Evolutionary conservation across 2,113 vertebrate genomes (phyloP).

Genomic region (Pimephales promelas): DNA sequence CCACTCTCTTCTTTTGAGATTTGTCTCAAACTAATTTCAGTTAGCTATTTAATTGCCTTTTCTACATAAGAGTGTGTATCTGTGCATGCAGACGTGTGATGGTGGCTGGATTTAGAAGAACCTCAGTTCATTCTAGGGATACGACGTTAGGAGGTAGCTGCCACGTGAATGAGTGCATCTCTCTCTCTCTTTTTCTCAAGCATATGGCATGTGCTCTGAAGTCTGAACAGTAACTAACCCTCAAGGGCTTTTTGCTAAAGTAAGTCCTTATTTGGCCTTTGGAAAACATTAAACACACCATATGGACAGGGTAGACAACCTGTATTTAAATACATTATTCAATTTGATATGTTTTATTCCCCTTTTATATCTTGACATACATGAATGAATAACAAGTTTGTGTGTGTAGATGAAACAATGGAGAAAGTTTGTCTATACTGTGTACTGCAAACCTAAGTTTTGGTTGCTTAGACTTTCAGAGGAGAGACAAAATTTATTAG

Average conservation of each 20-base stretch:
- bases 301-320: background rate
- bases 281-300: background rate
- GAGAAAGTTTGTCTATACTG: background rate
- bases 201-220: slow-evolving; percentile 31
- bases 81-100: slow-evolving; percentile 1
- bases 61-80: background rate
- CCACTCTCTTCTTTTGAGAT: slow-evolving; percentile 10
- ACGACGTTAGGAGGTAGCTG: slow-evolving; percentile 39
- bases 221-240: slow-evolving; percentile 20
- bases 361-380: background rate
- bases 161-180: slow-evolving; percentile 21
- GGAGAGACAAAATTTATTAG: too few relatives aligned
- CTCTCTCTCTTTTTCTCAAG: background rate
- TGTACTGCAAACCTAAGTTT: too few relatives aligned
- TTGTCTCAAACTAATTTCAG: slow-evolving; percentile 1
- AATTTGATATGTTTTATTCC: background rate
- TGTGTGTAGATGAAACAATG: background rate
- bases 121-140: slow-evolving; percentile 41
- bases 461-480: too few relatives aligned
- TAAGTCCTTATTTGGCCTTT: background rate
- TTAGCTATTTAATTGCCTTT: slow-evolving; percentile 12
- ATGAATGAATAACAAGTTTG: background rate
- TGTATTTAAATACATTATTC: background rate
- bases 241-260: background rate
- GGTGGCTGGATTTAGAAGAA: background rate